Percentiles rank a stretch among this genome's conserved stretches.
phyloP scores from a whole-genome alignment of 2,113 vertebrate genomes.

The Natator depressus region DNA sequence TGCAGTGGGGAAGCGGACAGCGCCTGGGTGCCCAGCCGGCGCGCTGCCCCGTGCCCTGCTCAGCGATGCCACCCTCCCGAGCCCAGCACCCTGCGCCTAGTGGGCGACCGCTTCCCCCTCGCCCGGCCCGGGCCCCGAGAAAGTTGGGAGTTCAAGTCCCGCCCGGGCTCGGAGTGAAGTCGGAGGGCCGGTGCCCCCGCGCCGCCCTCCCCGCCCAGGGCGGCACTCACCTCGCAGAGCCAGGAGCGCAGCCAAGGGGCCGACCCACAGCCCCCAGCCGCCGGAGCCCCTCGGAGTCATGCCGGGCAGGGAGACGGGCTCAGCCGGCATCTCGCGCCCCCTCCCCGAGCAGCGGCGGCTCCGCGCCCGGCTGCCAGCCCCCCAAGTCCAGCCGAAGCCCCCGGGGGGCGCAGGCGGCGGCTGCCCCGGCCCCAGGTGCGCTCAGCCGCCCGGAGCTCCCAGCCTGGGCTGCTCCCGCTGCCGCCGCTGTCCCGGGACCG shows the following conservation, averaged over 20 bases:
- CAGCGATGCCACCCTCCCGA: background rate
- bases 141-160: background rate
- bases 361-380: background rate
- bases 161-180: background rate
- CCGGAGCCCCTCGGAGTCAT: slow-evolving; percentile 66
- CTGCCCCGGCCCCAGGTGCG: background rate
- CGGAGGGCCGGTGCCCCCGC: background rate
- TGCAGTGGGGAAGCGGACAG: no score
- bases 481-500: slow-evolving; percentile 41
- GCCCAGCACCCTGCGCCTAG: background rate
- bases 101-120: background rate
- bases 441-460: background rate
- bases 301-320: slow-evolving; percentile 49
- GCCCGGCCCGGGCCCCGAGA: background rate
- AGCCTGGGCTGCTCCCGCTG: background rate
- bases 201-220: background rate
- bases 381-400: background rate
- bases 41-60: background rate
- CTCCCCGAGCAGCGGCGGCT: background rate
- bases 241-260: slow-evolving; percentile 72
- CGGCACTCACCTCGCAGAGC: slow-evolving; percentile 75
- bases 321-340: background rate
- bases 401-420: background rate
- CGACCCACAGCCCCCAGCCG: slow-evolving; percentile 66
- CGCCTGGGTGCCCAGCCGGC: no score